A percentile compares a stretch with the other conserved stretches of the same genome.
Conservation (phyloP, 2,888 invertebrate species). For the Ichneumoninae sp. region DNA sequence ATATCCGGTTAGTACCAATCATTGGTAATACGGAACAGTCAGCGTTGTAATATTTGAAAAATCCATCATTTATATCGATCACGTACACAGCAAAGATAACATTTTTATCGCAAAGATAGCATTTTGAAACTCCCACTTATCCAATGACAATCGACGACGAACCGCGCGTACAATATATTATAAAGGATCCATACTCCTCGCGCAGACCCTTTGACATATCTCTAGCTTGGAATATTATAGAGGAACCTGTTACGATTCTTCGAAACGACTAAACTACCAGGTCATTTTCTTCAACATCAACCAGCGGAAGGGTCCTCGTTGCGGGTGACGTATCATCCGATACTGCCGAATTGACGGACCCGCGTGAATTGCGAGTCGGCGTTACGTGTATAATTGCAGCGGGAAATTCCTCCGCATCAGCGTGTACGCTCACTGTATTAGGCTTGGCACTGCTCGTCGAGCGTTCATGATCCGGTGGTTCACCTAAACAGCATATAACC, state of each 20-base stretch:
- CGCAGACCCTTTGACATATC: slow-evolving; percentile 38
- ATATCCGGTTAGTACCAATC: slow-evolving; percentile 36
- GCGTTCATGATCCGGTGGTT: slow-evolving; percentile 77
- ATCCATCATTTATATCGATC: slow-evolving; percentile 18
- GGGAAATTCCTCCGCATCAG: slow-evolving; percentile 75
- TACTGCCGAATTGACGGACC: slow-evolving; percentile 44
- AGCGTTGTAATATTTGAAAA: slow-evolving; percentile 16
- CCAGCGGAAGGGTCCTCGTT: slow-evolving; percentile 40
- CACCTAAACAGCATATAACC: slow-evolving; percentile 73
- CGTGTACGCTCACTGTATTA: slow-evolving; percentile 76
- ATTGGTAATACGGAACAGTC: slow-evolving; percentile 30
- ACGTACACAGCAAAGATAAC: slow-evolving; percentile 11
- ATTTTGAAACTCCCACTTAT: slow-evolving; percentile 11
- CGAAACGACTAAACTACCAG: slow-evolving; percentile 69
- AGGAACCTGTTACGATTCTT: slow-evolving; percentile 4
- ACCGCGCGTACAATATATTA: slow-evolving; percentile 11
- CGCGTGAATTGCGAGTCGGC: slow-evolving; percentile 60
- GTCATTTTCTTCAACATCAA: slow-evolving; percentile 67
- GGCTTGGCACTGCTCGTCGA: slow-evolving; percentile 78
- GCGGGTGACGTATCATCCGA: slow-evolving; percentile 56
- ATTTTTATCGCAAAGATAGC: slow-evolving; percentile 27
- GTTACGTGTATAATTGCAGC: slow-evolving; percentile 70
- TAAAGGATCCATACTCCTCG: slow-evolving; percentile 6
- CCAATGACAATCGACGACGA: slow-evolving; percentile 17
- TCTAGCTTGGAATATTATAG: slow-evolving; percentile 34